These are phyloP conservation scores for Lepus americanus DNA, from an alignment of 2,113 vertebrate genomes.

Conservation along the genomic window DNA sequence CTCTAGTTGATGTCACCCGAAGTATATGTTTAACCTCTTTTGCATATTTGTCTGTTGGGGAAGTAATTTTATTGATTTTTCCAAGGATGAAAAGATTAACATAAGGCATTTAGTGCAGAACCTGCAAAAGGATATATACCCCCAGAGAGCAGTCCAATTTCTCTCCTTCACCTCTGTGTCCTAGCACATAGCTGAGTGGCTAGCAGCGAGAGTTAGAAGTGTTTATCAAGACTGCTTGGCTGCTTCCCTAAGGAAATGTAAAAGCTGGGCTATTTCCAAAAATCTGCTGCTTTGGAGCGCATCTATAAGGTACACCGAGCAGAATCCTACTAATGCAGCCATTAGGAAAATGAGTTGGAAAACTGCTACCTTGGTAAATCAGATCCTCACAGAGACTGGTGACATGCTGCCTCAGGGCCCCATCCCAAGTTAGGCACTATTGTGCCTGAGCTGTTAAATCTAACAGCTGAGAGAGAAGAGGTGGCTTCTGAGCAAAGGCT, in stretches of 20 bases:
- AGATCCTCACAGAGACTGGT: neutral
- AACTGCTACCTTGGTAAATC: neutral
- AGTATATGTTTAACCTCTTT: neutral
- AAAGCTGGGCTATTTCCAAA: neutral
- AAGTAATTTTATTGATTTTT: conserved; percentile 36
- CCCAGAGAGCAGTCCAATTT: neutral
- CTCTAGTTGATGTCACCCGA: neutral
- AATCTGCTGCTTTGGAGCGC: neutral
- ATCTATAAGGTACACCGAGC: neutral
- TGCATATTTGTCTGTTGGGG: neutral
- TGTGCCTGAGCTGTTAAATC: neutral
- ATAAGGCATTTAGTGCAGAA: neutral
- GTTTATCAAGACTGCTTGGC: neutral
- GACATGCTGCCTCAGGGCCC: neutral
- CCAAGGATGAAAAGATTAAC: conserved; percentile 27
- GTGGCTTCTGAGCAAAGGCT: neutral
- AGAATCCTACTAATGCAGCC: neutral
- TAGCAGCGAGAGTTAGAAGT: neutral
- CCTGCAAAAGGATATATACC: neutral
- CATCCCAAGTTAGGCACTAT: accelerated
- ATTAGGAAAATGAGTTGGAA: neutral
- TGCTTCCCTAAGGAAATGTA: neutral
- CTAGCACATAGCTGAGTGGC: neutral
- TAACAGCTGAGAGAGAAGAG: neutral
- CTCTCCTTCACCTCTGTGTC: neutral